Evolutionary conservation across 2,113 vertebrate species (phyloP).

Genomic region (Myxocyprinus asiaticus): DNA sequence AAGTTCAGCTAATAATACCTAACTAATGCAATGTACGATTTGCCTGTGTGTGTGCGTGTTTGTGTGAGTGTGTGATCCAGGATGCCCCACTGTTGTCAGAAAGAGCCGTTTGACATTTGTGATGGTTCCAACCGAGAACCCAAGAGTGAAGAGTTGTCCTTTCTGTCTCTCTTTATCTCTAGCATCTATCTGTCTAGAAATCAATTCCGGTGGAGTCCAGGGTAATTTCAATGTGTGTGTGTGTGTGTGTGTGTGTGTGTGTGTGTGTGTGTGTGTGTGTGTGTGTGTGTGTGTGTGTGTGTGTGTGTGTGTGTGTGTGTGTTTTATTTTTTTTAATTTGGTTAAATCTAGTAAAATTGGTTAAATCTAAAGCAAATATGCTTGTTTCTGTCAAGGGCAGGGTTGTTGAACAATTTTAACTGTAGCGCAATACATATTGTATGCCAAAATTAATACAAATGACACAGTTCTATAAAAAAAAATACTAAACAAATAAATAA

Average conservation of each 20-base stretch:
- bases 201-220: background rate
- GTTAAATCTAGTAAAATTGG: background rate
- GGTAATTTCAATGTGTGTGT: background rate
- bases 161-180: background rate
- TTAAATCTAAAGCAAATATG: background rate
- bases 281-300: background rate
- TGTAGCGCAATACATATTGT: no score
- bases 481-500: no score
- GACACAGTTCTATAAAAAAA: background rate
- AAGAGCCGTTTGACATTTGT: conserved; percentile 30
- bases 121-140: background rate
- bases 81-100: conserved; percentile 27
- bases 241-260: background rate
- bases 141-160: no score
- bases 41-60: conserved; percentile 14
- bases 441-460: background rate
- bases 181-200: background rate
- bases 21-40: conserved; percentile 35
- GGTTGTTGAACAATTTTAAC: no score
- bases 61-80: conserved; percentile 30
- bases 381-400: background rate
- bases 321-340: no score
- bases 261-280: background rate
- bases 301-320: background rate
- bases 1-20: conserved; percentile 62